These are phyloP conservation scores for Phocides pigmalion DNA, from an alignment of 1,140 invertebrate genomes.

Conservation along the genomic window DNA sequence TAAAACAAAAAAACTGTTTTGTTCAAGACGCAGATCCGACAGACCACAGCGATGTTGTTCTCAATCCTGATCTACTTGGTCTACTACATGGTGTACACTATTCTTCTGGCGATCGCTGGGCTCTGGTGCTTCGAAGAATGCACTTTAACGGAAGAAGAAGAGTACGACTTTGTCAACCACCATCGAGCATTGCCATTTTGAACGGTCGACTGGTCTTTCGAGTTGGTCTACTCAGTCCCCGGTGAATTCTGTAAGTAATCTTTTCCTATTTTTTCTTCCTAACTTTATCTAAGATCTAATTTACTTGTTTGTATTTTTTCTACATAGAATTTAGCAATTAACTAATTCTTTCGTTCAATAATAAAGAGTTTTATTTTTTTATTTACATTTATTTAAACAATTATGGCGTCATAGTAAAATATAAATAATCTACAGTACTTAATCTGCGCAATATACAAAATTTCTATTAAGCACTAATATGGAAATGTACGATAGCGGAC, in stretches of 20 bases:
- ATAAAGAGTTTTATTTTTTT: too few relatives aligned
- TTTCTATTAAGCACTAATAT: too few relatives aligned
- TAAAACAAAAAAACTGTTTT: background rate
- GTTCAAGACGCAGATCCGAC: background rate
- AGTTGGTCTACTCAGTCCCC: slow-evolving; percentile 22
- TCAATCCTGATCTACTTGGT: slow-evolving; percentile 68
- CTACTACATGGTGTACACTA: slow-evolving; percentile 73
- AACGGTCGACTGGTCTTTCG: slow-evolving; percentile 30
- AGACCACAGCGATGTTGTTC: slow-evolving; percentile 57
- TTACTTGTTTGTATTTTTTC: too few relatives aligned
- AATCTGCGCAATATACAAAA: too few relatives aligned
- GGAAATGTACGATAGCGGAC: too few relatives aligned
- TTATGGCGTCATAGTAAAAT: too few relatives aligned
- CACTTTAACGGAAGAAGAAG: slow-evolving; percentile 73
- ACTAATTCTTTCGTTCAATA: too few relatives aligned
- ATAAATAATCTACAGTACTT: too few relatives aligned
- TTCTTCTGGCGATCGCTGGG: slow-evolving; percentile 76
- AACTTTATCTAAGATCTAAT: too few relatives aligned
- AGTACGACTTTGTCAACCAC: slow-evolving; percentile 67
- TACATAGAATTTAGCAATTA: too few relatives aligned
- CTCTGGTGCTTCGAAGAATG: slow-evolving; percentile 83
- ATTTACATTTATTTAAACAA: too few relatives aligned
- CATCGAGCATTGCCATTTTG: slow-evolving; percentile 62
- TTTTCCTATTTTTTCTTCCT: too few relatives aligned
- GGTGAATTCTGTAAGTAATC: slow-evolving; percentile 36